Percentiles rank a stretch among this genome's conserved stretches.
Evolutionary conservation across 1,140 invertebrate genomes (phyloP).

Genomic region (Lasioglossum baleicum): DNA sequence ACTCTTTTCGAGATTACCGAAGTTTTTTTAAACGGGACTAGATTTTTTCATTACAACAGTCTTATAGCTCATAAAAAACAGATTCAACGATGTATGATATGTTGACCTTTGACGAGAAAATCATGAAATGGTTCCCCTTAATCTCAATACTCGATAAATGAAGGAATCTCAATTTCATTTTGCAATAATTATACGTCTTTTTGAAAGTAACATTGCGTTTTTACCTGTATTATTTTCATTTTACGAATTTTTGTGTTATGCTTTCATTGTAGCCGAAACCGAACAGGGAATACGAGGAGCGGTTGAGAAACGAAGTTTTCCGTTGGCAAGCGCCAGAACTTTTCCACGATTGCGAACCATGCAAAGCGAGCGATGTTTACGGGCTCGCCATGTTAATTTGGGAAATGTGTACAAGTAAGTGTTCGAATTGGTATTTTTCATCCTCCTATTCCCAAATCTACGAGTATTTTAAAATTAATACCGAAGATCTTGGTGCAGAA

Average conservation of each 20-base stretch:
- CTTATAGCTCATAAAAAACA: no score
- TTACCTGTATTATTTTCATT: not conserved
- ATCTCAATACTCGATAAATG: no score
- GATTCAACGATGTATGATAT: no score
- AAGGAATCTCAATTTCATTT: no score
- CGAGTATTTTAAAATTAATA: no score
- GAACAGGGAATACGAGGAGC: conserved; percentile 57
- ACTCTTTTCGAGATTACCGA: no score
- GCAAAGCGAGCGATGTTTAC: conserved; percentile 66
- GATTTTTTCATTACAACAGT: no score
- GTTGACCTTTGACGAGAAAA: no score
- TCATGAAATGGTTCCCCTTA: no score
- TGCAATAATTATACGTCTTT: no score
- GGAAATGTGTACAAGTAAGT: conserved; percentile 73
- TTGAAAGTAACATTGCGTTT: not conserved
- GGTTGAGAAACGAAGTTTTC: conserved; percentile 65
- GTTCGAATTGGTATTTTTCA: not conserved
- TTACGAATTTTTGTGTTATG: conserved; percentile 7
- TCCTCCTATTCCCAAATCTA: not conserved
- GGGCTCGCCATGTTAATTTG: conserved; percentile 68
- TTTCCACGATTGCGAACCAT: conserved; percentile 43
- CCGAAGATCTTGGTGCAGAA: not conserved
- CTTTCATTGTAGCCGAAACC: conserved; percentile 49
- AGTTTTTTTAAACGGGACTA: no score
- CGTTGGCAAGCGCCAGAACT: conserved; percentile 71